Conservation (phyloP, 2,888 invertebrate genomes). For the Apoderus coryli region DNA sequence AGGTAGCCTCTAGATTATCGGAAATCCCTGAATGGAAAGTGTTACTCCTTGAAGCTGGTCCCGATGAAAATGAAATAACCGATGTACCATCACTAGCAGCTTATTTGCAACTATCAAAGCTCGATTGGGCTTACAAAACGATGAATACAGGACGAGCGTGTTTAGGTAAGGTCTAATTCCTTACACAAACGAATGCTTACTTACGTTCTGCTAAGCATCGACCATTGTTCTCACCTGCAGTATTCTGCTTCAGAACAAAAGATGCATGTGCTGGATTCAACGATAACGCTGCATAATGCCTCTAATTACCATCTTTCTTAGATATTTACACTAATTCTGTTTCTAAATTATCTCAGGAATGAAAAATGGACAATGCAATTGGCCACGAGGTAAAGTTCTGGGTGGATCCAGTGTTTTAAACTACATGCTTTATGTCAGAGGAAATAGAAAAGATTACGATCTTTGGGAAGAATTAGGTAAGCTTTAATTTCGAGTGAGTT, state of each 20-base stretch:
- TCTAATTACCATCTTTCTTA: no score
- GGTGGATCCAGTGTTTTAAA: conserved; percentile 81
- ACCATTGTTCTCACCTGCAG: no score
- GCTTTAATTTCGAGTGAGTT: no score
- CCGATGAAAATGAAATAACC: conserved; percentile 76
- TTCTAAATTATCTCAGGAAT: conserved; percentile 42
- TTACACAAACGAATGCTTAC: no score
- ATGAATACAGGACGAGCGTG: conserved; percentile 71
- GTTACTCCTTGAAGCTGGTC: conserved; percentile 69
- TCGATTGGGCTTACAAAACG: conserved; percentile 85
- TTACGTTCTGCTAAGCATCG: no score
- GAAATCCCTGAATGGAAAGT: conserved; percentile 66
- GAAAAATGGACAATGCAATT: conserved; percentile 69
- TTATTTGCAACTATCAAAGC: conserved; percentile 69
- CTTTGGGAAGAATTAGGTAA: conserved; percentile 59
- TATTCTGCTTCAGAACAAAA: no score
- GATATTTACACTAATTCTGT: no score
- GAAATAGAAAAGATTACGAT: conserved; percentile 70
- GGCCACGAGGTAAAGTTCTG: conserved; percentile 80
- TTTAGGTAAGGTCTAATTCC: conserved; percentile 33
- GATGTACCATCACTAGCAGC: conserved; percentile 79
- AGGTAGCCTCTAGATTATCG: conserved; percentile 52
- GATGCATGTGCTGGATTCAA: no score
- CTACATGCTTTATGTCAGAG: conserved; percentile 83
- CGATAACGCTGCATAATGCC: no score